These are phyloP conservation scores for Rhynchotus rufescens DNA, from an alignment of 2,797 vertebrate genomes.

Conservation along the genomic window DNA sequence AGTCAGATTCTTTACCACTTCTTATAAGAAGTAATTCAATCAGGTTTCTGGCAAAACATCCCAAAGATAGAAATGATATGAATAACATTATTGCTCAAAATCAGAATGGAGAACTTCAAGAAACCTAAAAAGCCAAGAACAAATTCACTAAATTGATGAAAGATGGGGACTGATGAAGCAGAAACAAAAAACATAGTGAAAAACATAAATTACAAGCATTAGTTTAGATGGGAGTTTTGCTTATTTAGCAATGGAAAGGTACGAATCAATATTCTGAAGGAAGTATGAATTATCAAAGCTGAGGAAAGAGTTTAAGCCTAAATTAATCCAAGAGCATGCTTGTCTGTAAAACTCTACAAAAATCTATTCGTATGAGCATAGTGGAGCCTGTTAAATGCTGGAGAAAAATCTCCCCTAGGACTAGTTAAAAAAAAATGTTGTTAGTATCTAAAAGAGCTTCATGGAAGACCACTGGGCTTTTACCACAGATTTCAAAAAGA, in stretches of 20 bases:
- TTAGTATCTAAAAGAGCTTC: neutral
- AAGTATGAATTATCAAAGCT: neutral
- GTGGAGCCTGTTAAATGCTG: neutral
- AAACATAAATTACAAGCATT: neutral
- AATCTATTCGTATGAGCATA: neutral
- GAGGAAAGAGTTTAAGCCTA: neutral
- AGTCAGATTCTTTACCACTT: constrained; percentile 10
- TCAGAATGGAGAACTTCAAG: neutral
- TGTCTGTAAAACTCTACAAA: neutral
- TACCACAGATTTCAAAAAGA: neutral
- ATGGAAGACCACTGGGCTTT: neutral
- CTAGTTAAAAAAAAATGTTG: neutral
- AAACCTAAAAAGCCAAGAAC: neutral
- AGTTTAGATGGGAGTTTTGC: neutral
- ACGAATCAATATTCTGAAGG: neutral
- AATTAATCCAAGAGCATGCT: neutral
- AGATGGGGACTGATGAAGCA: neutral
- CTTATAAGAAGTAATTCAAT: constrained; percentile 18
- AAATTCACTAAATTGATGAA: neutral
- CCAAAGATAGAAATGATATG: neutral
- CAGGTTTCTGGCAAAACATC: constrained; percentile 12
- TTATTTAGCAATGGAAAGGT: neutral
- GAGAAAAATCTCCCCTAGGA: neutral
- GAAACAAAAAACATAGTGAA: neutral
- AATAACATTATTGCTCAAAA: neutral